phyloP scores from a whole-genome alignment of 2,113 vertebrate genomes.

The Sterrhoptilus dennistouni region DNA sequence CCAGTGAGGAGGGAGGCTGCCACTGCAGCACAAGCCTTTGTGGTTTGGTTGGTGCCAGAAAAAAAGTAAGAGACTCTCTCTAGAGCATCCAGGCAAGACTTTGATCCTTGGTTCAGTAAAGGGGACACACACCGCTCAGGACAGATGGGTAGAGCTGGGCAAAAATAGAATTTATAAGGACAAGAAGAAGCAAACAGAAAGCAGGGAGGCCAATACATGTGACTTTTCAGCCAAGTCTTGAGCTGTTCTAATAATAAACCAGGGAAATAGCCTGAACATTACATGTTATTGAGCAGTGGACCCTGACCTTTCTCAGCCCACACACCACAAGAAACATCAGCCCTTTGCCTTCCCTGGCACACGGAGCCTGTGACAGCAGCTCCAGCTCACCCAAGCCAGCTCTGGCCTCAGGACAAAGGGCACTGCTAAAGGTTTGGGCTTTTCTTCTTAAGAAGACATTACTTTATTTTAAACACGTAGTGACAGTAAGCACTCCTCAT shows the following conservation, averaged over 20 bases:
- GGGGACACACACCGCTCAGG: not conserved
- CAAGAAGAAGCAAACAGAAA: not conserved
- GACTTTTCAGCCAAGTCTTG: not conserved
- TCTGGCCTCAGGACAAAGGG: not conserved
- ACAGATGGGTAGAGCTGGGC: not conserved
- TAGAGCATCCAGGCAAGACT: not conserved
- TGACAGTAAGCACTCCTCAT: not conserved
- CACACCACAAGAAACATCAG: fast-evolving
- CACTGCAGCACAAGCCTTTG: not conserved
- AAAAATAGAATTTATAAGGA: fast-evolving
- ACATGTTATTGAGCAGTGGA: not conserved
- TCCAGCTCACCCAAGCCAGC: not conserved
- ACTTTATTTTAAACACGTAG: not conserved
- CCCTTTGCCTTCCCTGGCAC: not conserved
- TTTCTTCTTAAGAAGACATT: not conserved
- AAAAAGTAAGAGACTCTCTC: not conserved
- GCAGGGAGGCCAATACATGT: not conserved
- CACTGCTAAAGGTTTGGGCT: not conserved
- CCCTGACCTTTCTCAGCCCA: not conserved
- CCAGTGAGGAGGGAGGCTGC: not conserved
- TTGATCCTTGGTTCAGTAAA: not conserved
- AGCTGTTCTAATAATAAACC: not conserved
- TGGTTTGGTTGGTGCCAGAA: not conserved
- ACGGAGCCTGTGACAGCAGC: not conserved
- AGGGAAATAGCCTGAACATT: not conserved